Percentiles rank a stretch among this genome's conserved stretches.
Conservation (phyloP, 2,797 vertebrate species). For the Merluccius polli region DNA sequence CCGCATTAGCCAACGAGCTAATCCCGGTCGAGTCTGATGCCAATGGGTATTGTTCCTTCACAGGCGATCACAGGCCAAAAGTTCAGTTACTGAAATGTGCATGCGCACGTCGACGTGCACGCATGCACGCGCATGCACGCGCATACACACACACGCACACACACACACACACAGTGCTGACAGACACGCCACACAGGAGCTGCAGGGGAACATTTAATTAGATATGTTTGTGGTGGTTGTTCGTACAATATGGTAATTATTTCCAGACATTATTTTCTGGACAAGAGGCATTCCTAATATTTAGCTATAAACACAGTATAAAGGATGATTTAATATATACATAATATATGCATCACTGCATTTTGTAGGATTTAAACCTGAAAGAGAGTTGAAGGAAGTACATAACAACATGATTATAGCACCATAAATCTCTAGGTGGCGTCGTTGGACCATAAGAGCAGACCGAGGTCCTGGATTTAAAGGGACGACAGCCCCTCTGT, state of each 20-base stretch:
- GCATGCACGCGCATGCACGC: background rate
- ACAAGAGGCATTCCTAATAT: background rate
- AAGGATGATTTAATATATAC: too few species aligned
- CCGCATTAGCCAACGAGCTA: constrained; percentile 45
- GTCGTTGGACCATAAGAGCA: background rate
- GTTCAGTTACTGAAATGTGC: constrained; percentile 10
- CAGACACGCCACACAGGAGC: background rate
- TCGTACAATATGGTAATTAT: too few species aligned
- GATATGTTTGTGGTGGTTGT: background rate
- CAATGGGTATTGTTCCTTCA: constrained; percentile 5
- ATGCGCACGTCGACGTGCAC: background rate
- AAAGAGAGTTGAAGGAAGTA: too few species aligned
- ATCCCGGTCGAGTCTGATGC: constrained; percentile 56
- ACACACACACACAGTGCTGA: background rate
- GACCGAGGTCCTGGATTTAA: background rate
- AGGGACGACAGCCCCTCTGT: too few species aligned
- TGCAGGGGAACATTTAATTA: background rate
- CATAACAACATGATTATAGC: too few species aligned
- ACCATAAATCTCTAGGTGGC: background rate
- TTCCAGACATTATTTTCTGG: too few species aligned
- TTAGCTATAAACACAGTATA: background rate
- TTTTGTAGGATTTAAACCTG: too few species aligned
- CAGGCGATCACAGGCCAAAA: constrained; percentile 37
- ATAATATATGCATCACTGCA: too few species aligned
- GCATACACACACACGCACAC: background rate